Base-by-base conservation (phyloP, 2,113 vertebrate species). In the Arenaria interpres region DNA sequence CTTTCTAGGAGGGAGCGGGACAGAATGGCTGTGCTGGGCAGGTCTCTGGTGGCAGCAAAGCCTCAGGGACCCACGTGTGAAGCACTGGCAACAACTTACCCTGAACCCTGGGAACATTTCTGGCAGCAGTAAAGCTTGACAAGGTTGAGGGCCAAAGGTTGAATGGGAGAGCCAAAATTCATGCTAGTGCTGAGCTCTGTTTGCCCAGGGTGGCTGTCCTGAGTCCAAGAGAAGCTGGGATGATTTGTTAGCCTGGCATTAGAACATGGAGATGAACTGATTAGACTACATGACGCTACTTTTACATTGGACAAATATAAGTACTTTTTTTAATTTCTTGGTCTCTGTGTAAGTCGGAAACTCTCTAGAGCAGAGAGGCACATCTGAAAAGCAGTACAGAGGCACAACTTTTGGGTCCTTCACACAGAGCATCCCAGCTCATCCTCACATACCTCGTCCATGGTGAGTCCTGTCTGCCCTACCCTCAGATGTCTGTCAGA, bases 1-100 rank as follows among this genome's bases (percentile, higher is more conserved):
- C 57, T 66, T 77, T 60, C 39, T 59, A 53, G 64, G 56, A 85
- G 51, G 35, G 23, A 28, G 9, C 16, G 39, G 39, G 46, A 27
- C 68, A 75, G 35, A 71, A 15, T 3, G 51, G 39, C 39, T 0
- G 0, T 64, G 78, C 57, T 25, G 60, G 43, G 30, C 4, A 3
- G 43, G 21, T 51, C 46, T n/a, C 28, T 79, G 53, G 62, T 64
- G 63, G 54, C 74, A 83, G 32, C 82, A 75, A 64, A 72, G 24
- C 81, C 78, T 82, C 8, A 1, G 56, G 77, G 64, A 63, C 32
- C 59, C 4, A 0, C 0, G 0, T 50, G 48, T 51, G 51, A 82
- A 85, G 24, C n/a, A 25, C 37, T 62, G 30, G 43, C 22, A 54
- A 3, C 1, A 5, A 16, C 69, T 72, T 75, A 51, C 20, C 62